phyloP scores from a whole-genome alignment of 2,797 vertebrate species.

The Enteromius radiatus region DNA sequence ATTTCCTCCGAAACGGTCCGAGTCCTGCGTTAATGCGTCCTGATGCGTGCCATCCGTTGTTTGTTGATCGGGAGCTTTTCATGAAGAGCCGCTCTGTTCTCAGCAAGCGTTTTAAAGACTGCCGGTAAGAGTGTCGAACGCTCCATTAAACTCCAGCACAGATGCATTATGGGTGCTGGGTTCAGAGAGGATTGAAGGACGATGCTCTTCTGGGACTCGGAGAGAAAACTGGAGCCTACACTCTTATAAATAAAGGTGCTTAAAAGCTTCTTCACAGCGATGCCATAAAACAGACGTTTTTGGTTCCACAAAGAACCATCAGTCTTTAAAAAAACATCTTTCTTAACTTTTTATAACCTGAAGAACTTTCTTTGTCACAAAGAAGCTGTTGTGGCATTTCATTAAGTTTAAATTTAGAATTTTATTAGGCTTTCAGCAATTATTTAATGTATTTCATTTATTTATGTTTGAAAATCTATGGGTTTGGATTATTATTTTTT shows the following conservation, averaged over 20 bases:
- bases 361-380: not conserved
- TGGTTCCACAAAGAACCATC: not conserved
- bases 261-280: not conserved
- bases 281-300: too few relatives aligned
- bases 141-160: conserved; percentile 52
- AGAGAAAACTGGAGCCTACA: not conserved
- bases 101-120: conserved; percentile 36
- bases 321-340: not conserved
- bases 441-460: too few relatives aligned
- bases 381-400: too few relatives aligned
- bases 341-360: not conserved
- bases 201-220: conserved; percentile 7
- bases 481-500: too few relatives aligned
- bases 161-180: conserved; percentile 54
- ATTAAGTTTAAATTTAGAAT: too few relatives aligned
- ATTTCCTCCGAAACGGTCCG: conserved; percentile 53
- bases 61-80: conserved; percentile 29
- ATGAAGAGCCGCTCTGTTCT: conserved; percentile 24
- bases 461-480: too few relatives aligned
- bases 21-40: conserved; percentile 22
- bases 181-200: conserved; percentile 1
- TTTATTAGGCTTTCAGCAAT: too few relatives aligned
- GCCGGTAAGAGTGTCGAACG: conserved; percentile 27
- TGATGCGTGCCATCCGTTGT: not conserved
- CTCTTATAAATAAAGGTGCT: not conserved